phyloP scores from a whole-genome alignment of 2,797 vertebrate genomes.

The Dryobates pubescens region DNA sequence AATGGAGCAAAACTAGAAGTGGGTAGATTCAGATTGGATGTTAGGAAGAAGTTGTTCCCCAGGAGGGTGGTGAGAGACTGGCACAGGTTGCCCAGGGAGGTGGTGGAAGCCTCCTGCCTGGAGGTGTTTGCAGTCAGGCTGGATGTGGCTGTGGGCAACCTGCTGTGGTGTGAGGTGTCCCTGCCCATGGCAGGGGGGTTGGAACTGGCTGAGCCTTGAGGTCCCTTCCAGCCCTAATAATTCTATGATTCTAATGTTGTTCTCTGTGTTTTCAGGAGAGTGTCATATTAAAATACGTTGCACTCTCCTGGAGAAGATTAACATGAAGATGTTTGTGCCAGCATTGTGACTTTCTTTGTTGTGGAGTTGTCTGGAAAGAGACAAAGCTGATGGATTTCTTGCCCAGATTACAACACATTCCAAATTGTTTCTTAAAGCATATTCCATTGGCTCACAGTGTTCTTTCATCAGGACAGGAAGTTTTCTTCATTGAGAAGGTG shows the following conservation, averaged over 20 bases:
- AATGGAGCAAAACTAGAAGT: no score
- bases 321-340: conserved; percentile 6
- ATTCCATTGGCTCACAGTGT: not conserved
- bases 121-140: no score
- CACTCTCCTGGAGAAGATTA: conserved; percentile 24
- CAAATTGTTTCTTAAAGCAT: not conserved
- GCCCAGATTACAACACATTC: conserved; percentile 39
- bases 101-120: no score
- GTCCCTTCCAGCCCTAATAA: no score
- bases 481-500: not conserved
- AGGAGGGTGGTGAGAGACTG: no score
- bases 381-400: not conserved
- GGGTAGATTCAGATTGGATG: no score
- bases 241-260: not conserved
- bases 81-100: no score
- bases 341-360: not conserved
- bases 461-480: not conserved
- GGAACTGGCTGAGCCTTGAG: no score
- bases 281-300: conserved; percentile 28
- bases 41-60: no score
- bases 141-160: no score
- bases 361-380: not conserved
- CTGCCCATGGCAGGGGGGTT: no score
- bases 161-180: no score
- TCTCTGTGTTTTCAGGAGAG: conserved; percentile 30